Evolutionary conservation across 1,140 invertebrate genomes (phyloP).

Genomic region (Sitophilus oryzae): DNA sequence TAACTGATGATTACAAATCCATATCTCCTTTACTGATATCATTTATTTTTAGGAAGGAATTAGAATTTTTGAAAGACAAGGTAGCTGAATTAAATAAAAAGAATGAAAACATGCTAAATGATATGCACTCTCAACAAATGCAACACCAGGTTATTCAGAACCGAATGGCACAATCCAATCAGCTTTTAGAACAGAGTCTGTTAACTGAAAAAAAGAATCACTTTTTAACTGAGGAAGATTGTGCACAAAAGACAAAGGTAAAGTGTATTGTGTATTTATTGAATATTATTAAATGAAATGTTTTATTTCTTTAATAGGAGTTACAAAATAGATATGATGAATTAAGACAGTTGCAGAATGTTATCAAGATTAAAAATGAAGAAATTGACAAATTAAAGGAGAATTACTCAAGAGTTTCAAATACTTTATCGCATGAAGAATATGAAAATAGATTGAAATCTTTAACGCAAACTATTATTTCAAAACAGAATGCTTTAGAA

Average conservation of each 20-base stretch:
- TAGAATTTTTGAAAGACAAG: slow-evolving; percentile 57
- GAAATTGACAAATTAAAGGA: slow-evolving; percentile 29
- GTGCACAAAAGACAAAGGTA: slow-evolving; percentile 49
- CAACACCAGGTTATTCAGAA: slow-evolving; percentile 37
- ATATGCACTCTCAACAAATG: slow-evolving; percentile 46
- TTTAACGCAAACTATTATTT: slow-evolving; percentile 72
- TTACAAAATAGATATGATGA: slow-evolving; percentile 44
- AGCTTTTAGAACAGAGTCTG: slow-evolving; percentile 51
- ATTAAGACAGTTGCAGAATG: slow-evolving; percentile 47
- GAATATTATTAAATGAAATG: not conserved
- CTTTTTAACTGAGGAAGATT: slow-evolving; percentile 56
- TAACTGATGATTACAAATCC: not conserved
- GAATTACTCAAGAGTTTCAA: slow-evolving; percentile 16
- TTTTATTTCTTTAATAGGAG: slow-evolving; percentile 48
- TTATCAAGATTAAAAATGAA: slow-evolving; percentile 19
- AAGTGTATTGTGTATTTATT: not conserved
- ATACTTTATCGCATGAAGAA: slow-evolving; percentile 43
- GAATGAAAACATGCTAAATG: slow-evolving; percentile 50
- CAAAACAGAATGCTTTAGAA: slow-evolving; percentile 74
- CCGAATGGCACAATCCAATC: slow-evolving; percentile 27
- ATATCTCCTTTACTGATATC: not conserved
- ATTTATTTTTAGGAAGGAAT: slow-evolving; percentile 49
- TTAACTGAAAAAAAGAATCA: slow-evolving; percentile 50
- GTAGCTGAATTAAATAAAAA: slow-evolving; percentile 52
- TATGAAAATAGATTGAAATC: slow-evolving; percentile 62